A percentile compares a stretch with the other conserved stretches of the same genome.
phyloP scores from a whole-genome alignment of 2,888 invertebrate species.

The Drosophila aldrichi region DNA sequence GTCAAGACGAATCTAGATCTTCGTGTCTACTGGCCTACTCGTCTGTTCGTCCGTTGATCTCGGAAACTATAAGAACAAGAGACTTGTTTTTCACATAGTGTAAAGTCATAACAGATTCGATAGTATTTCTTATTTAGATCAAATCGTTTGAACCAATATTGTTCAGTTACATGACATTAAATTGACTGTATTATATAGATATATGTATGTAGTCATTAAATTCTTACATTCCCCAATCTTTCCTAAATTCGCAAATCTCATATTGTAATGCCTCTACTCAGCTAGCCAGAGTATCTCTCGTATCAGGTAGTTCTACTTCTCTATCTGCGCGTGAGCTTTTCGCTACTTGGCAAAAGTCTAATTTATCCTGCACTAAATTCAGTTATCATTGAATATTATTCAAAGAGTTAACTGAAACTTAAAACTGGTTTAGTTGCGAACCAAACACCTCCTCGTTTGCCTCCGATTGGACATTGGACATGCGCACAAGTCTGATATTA shows the following conservation, averaged over 20 bases:
- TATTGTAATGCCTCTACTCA: background rate
- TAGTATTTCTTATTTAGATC: too few relatives aligned
- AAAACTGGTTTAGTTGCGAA: constrained; percentile 60
- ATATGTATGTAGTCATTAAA: background rate
- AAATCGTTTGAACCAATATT: too few relatives aligned
- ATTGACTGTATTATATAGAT: background rate
- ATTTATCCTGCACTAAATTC: constrained; percentile 48
- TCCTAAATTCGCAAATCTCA: background rate
- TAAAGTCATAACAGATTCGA: too few relatives aligned
- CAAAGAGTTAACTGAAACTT: constrained; percentile 25
- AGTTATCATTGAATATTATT: constrained; percentile 51
- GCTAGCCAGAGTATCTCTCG: background rate
- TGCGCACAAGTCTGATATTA: constrained; percentile 39
- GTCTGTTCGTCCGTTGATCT: background rate
- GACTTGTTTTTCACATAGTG: too few relatives aligned
- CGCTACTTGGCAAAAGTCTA: constrained; percentile 16
- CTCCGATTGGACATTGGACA: constrained; percentile 26
- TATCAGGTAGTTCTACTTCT: background rate
- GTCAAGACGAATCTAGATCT: background rate
- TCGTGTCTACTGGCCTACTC: too few relatives aligned
- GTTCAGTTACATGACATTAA: too few relatives aligned
- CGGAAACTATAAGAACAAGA: background rate
- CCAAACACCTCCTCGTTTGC: constrained; percentile 43
- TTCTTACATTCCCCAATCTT: too few relatives aligned
- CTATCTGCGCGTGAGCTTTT: background rate